Evolutionary conservation across 2,888 invertebrate genomes (phyloP), one percentile per base, ranked within the genome.

Genomic region (Tetramorium bicarinatum): DNA sequence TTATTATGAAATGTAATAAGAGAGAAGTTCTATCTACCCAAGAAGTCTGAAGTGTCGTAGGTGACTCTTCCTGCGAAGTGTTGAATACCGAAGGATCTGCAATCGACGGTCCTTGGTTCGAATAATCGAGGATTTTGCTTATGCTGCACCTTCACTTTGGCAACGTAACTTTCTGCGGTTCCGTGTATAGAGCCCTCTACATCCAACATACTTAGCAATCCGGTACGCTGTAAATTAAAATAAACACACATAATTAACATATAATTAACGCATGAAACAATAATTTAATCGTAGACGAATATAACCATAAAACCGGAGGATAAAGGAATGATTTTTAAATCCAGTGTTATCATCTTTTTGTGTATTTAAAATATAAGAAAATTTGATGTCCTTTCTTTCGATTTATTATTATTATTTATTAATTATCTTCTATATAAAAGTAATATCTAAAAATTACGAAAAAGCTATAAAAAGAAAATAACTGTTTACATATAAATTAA

Each of bases 181-280:
- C 97, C 97, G 13, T 97, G 95, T 81, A 98, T 97, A 6, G 98
- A 98, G 94, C 98, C 98, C 95, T 99, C 99, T 8, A 97, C 98
- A 95, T 99, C 99, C 88, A 99, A 95, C 97, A 99, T 98, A 91
- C 98, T 98, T 86, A 99, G 95, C 90, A 99, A 95, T 7, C 99
- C 99, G 18, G 98, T 98, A 89, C 98, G 97, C 96, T 96, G 93
- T 75, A 82, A 79, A 80, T 89, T 89, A 84, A 82, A 66, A 67
- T 47, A 8, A 59, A 59, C 8, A 38, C 0, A 21, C 1, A 0
- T 38, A 18, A 18, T 34, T 34, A 59, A 59, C 3, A 25, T 9
- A 29, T 15, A 66, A 41, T 77, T 54, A 69, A 77, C 2, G 15
- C 1, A 47, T 18, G 2, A 25, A 34, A 25, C 8, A 75, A 44